A percentile compares a stretch with the other conserved stretches of the same genome.
Conservation (phyloP, 2,888 invertebrate species). For the Omphaloscelis lunosa region DNA sequence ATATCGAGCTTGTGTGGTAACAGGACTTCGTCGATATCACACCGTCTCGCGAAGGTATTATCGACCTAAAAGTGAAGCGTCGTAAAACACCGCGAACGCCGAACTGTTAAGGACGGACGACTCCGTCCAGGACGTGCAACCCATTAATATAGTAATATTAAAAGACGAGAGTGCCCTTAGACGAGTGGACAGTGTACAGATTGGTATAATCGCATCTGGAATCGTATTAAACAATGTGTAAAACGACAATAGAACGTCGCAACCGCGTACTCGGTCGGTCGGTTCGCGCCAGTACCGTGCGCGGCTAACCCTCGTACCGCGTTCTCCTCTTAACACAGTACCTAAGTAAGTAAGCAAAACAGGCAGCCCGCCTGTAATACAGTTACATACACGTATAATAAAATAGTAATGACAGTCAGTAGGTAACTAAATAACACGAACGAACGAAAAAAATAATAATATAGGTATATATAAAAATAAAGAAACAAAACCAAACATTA, state of each 20-base stretch:
- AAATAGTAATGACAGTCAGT: too few species aligned
- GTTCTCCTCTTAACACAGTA: too few species aligned
- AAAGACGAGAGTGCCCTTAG: conserved; percentile 9
- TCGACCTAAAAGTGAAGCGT: conserved; percentile 45
- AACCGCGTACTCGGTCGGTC: too few species aligned
- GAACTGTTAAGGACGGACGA: conserved; percentile 43
- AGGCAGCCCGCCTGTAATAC: too few species aligned
- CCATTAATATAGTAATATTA: conserved; percentile 6
- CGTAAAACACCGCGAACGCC: conserved; percentile 49
- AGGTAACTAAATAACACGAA: too few species aligned
- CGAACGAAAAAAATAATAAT: too few species aligned
- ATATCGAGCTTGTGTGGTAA: conserved; percentile 44
- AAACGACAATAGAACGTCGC: not conserved
- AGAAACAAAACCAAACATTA: too few species aligned
- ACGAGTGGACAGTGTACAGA: not conserved
- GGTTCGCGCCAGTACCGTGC: not conserved
- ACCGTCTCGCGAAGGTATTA: conserved; percentile 33
- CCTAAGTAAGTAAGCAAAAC: too few species aligned
- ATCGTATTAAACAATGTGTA: too few species aligned
- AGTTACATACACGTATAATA: too few species aligned
- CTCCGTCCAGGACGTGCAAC: conserved; percentile 38
- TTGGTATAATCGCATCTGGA: not conserved
- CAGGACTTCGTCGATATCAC: conserved; percentile 34
- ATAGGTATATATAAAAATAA: too few species aligned
- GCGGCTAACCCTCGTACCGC: not conserved